Base-by-base conservation (phyloP, 2,113 vertebrate genomes). In the Pogonocichla stellata region DNA sequence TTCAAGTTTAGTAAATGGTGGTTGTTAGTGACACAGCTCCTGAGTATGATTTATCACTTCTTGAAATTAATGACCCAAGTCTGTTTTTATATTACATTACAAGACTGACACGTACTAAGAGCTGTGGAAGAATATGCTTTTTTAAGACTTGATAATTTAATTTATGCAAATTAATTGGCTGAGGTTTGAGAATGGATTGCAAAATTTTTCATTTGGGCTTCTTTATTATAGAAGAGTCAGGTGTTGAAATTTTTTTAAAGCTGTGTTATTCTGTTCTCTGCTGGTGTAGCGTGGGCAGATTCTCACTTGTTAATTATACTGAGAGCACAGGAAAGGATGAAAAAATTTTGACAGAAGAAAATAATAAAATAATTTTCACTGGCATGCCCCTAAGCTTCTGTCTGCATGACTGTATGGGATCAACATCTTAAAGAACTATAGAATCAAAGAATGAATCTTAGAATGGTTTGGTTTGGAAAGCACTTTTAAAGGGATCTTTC, bases 271-370 rank as follows among this genome's bases (percentile, higher is more conserved):
- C 77, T 97, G 74, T 97, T 97, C 96, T 97, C 71, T 92, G 58
- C 57, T 97, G 84, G 61, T 96, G 42, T 69, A 67, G 84, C 16
- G 93, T 98, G 95, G 96, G 96, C 79, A 92, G 92, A 93, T 96
- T 98, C 86, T 97, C 95, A 97, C 96, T 98, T 98, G 87, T 95
- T 98, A 98, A 98, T 98, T 98, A 96, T 82, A 94, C 51, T 80
- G 62, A 96, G 36, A 84, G n/a, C 40, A 92, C n/a, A 92, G 69
- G 66, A 94, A 94, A 94, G 14, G 25, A 70, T 24, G 40, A 66
- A 79, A 96, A 86, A 96, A 51, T n/a, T n/a, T 77, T 94, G 80
- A 95, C 54, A 88, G 60, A 85, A 94, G 64, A 80, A 92, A 93
- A 91, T 19, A 92, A 92, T 74, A 57, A 93, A 94, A 69, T 81